Base-by-base conservation (phyloP, 1,140 invertebrate species). In the Bombus difficillimus region DNA sequence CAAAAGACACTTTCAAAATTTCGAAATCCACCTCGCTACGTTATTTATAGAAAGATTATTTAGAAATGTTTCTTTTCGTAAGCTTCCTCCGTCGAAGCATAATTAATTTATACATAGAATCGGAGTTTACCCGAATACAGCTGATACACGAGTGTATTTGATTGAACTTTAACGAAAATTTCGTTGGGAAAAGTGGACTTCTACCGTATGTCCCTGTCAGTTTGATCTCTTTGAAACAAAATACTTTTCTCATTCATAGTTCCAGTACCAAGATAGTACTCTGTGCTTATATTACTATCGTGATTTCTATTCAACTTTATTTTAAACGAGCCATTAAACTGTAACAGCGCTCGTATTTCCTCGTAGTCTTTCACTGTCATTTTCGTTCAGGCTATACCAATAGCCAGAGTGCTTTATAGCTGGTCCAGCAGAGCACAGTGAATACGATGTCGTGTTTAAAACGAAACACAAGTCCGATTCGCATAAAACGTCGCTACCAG, bases 321-420 rank as follows among this genome's bases (percentile, higher is more conserved):
- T 62, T 62, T 62, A 62, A 28, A 28, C 47, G 25, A 53, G 13
- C 66, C 66, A 62, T 22, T 77, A 71, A 78, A 84, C 71, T 53
- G 53, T 47, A 69, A 15, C 37, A 28, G 13, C 28, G n/a, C n/a
- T n/a, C 25, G 25, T 78, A 83, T 69, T 28, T 83, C 37, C 39
- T 37, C 53, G 53, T 47, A 71, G 71, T 84, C 82, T 59, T 37
- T 22, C 22, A 39, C 34, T 62, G 75, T 37, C 64, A 71, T 78
- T 79, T 79, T 71, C 76, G 68, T 62, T 62, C 39, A 72, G 53
- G 32, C 41, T 39, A n/a, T 32, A 72, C 66, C 47, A 84, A 79
- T n/a, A 79, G 13, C 53, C 22, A 8, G 34, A 15, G 13, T 57
- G n/a, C 37, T 84, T 84, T 84, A 84, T 53, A 34, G 25, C 32